Evolutionary conservation across 2,888 invertebrate species (phyloP), one percentile per base, ranked within the genome.

Genomic region (Metallyticus violacea): DNA sequence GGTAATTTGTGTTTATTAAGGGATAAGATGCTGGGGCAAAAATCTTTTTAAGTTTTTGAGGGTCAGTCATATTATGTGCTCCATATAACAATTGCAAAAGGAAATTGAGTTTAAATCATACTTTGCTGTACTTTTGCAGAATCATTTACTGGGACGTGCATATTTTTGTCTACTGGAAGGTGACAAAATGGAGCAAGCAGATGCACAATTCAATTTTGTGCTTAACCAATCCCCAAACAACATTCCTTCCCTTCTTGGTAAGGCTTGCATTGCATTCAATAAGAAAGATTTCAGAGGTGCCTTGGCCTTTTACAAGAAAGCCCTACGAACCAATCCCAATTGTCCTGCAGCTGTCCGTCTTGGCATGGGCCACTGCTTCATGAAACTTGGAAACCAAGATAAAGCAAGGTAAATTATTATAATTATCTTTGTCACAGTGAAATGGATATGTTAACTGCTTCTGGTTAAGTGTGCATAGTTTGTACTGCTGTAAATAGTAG

Each of bases 121-220:
- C 6, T 6, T 6, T 15, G 15, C 4, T 1, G 6, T 62, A 62
- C 22, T 62, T 88, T 91, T 92, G 85, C 91, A 97, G 96, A 99
- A 99, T 92, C 99, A 99, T 94, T 94, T 99, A 88, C 94, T 99
- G 89, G 99, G 99, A 0, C 94, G 99, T 90, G 99, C 99, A 3
- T 99, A 99, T 91, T 99, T 99, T 91, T 99, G 99, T 90, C 94
- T 99, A 7, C 93, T 99, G 76, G 99, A 99, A 93, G 99, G 99
- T 1, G 99, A 99, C 90, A 99, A 99, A 93, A 98, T 99, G 97
- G 99, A 99, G 88, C 99, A 99, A 92, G 99, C 99, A 0, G 99
- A 99, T 94, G 98, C 99, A 0, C 99, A 99, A 91, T 99, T 99
- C 91, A 99, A 99, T 93, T 99, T 99, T 92, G 99, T 99, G 0